Base-by-base conservation (phyloP, 1,140 invertebrate genomes). In the Hycleus phaleratus region DNA sequence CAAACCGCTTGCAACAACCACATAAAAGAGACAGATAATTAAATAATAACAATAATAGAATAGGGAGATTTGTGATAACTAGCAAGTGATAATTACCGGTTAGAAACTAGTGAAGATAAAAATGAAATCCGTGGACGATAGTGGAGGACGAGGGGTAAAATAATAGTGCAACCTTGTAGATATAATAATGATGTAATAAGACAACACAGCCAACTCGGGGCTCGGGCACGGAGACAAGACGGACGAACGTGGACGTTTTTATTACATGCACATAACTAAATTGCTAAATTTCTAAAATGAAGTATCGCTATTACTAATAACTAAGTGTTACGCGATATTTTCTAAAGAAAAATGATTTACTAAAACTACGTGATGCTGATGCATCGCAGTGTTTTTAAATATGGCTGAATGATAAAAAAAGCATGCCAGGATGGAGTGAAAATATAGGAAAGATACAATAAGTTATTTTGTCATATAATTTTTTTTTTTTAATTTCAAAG, bases 201-300 rank as follows among this genome's bases (percentile, higher is more conserved):
- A 73, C 71, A 73, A 73, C 71, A 73, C 71, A 73, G 71, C 71
- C 71, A 71, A 67, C 64, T 61, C 49, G 55, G 64, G 62, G 55
- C 49, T 60, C 49, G 59, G 60, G 59, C 65, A 61, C 43, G 58
- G 59, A 58, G 32, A 59, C 32, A 49, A 59, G 44, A 59, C 52
- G 52, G 59, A 61, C 57, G 52, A 44, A 63, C 58, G 64, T 60
- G 60, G 49, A 59, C 56, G 53, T 48, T 56, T 62, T 58, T 48
- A 60, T 68, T 68, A 65, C 66, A 68, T 52, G 60, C 58, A 52
- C 62, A 50, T 51, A 9, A 38, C 47, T 46, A 46, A 46, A 46
- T 46, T n/a, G 40, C 40, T 55, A 18, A 44, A 45, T 52, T 54
- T 32, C 51, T 60, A 60, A 42, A 43, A 43, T 61, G 3, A 32